Conservation (phyloP, 2,888 invertebrate genomes). For the Herminia tarsipennalis region DNA sequence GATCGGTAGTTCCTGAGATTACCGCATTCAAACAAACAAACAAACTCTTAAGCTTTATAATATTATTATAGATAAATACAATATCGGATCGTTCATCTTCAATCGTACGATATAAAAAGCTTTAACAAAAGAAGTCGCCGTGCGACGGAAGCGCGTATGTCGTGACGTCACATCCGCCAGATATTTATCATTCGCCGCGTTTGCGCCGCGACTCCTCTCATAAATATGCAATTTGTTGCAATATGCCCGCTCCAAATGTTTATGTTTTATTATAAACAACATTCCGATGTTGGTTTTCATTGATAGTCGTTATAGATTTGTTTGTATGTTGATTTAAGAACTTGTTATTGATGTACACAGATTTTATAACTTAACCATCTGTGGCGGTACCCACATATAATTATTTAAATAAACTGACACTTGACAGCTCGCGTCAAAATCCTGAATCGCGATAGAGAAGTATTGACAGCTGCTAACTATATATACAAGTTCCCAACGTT, state of each 20-base stretch:
- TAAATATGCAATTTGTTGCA: slow-evolving; percentile 49
- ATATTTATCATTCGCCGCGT: slow-evolving; percentile 48
- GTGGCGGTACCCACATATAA: too few species aligned
- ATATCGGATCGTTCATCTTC: slow-evolving; percentile 6
- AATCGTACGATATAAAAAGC: slow-evolving; percentile 14
- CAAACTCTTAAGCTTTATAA: too few species aligned
- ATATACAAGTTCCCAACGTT: too few species aligned
- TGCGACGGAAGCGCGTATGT: slow-evolving; percentile 35
- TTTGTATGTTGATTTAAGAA: too few species aligned
- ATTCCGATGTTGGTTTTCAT: neutral
- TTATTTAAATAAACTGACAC: too few species aligned
- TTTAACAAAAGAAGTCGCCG: slow-evolving; percentile 19
- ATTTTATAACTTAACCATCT: too few species aligned
- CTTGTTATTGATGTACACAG: too few species aligned
- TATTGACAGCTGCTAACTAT: too few species aligned
- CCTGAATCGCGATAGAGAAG: too few species aligned
- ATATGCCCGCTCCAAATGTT: slow-evolving; percentile 28
- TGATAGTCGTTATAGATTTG: neutral
- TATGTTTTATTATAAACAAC: slow-evolving; percentile 4
- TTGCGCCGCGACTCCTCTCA: slow-evolving; percentile 32
- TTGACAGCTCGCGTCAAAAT: too few species aligned
- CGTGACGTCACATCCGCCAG: slow-evolving; percentile 48
- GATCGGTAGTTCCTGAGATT: too few species aligned
- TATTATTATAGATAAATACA: neutral
- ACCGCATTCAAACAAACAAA: too few species aligned